Evolutionary conservation across 30 jellyfish, hydroid and myxozoan genomes (phyloP).

Genomic region (Aurelia sp.): DNA sequence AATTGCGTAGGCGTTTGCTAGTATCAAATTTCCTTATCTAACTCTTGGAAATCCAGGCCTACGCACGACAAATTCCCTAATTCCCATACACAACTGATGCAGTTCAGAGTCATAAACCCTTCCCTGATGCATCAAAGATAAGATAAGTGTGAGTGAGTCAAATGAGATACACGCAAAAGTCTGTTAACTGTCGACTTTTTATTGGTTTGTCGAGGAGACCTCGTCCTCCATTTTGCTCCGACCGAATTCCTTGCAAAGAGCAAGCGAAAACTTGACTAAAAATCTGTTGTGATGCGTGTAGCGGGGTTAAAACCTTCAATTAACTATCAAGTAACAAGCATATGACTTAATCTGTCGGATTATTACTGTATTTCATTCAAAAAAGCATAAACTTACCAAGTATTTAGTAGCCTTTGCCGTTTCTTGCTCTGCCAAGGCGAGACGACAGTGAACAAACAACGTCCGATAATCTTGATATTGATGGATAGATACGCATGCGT

Average conservation of each 20-base stretch:
- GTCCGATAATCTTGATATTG: constrained; percentile 42
- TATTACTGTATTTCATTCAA: neutral
- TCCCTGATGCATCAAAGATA: neutral
- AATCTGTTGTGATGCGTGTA: neutral
- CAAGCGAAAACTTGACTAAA: neutral
- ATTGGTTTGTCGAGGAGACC: neutral
- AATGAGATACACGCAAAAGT: neutral
- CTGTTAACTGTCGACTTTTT: neutral
- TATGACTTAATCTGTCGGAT: neutral
- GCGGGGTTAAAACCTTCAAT: neutral
- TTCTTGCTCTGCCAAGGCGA: constrained; percentile 42
- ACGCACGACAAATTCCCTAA: neutral
- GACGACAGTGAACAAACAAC: constrained; percentile 53
- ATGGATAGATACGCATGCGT: constrained; percentile 63
- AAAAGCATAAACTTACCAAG: neutral
- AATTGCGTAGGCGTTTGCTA: constrained; percentile 55
- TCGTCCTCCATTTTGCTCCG: constrained; percentile 43
- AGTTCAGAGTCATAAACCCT: neutral
- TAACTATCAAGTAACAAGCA: neutral
- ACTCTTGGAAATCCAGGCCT: constrained; percentile 1
- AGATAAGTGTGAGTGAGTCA: neutral
- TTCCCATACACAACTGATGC: neutral
- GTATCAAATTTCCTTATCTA: constrained; percentile 51
- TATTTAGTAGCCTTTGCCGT: constrained; percentile 16
- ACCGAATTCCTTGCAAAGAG: neutral